Base-by-base conservation (phyloP, 2,113 vertebrate genomes). In the Urocitellus parryii region DNA sequence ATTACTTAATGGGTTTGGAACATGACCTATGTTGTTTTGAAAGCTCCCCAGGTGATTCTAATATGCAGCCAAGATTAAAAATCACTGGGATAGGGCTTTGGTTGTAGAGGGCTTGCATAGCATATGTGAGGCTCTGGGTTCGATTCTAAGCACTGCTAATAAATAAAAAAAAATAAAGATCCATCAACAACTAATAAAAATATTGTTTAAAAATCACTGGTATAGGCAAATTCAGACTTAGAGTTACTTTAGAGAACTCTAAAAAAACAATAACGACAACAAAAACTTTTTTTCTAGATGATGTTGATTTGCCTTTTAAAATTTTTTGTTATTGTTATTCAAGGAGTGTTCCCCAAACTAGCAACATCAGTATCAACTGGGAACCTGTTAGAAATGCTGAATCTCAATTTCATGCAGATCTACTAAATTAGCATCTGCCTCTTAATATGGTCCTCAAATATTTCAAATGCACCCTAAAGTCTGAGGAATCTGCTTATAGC, bases 1-100 rank as follows among this genome's bases (percentile, higher is more conserved):
- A 24, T 12, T 18, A n/a, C 3, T 51, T 39, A 63, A 65, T 77
- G 77, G 37, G 14, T 72, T 83, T 73, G 25, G 13, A 25, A 63
- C 72, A 22, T 85, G 58, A 81, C 42, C 29, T 85, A 42, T 70
- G 14, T n/a, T 1, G 11, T 92, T 86, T 83, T 72, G 37, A 90
- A 95, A 80, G 17, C 10, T 73, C 7, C 3, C 25, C 8, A 39
- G 2, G 29, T 83, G n/a, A 84, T 86, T 84, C 45, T 93, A 83
- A 73, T 42, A 4, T 70, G 58, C 56, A 95, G 13, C 48, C 42
- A 92, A 90, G 27, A 83, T 91, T 81, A 56, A 91, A 90, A 90
- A 5, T 17, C 3, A 76, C 45, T 67, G 77, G 76, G 76, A 13
- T 39, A 53, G 34, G 42, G 48, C 48, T 51, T 11, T 51, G 48